Evolutionary conservation across 2,113 vertebrate genomes (phyloP), one percentile per base, ranked within the genome.

Genomic region (Archocentrus centrarchus): DNA sequence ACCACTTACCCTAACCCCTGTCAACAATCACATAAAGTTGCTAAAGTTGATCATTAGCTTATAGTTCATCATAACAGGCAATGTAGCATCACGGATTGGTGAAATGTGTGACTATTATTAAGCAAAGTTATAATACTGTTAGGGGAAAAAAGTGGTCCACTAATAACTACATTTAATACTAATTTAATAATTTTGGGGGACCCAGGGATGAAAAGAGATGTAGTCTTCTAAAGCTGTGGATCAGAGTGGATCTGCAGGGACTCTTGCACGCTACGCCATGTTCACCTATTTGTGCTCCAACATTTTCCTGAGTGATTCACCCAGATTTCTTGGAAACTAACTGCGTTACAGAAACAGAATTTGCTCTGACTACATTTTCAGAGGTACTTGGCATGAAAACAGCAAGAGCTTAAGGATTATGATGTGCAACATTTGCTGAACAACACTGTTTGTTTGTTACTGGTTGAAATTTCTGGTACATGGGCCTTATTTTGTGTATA

Each of bases 341-440:
- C 44, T 32, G 66, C 66, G 20, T 32, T 32, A 53, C 44, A n/a
- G 66, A 53, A 73, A 20, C 44, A 73, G 66, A 53, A 73, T 17
- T 73, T 73, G 44, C 66, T 53, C 44, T 53, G 15, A 70, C 44
- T 53, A 7, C 30, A 24, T 50, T 20, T 20, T 70, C 24, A 3
- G 66, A 18, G 44, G 66, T 11, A 4, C 10, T 53, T 70, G 66
- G 66, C 44, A 32, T 32, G 66, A 18, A 53, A 53, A 53, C 6
- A 32, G 66, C 66, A 73, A 73, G 44, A 53, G 66, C 44, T 73
- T 73, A 53, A 32, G 53, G 66, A 73, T 73, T 53, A 70, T 11
- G 17, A 70, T 32, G 24, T 50, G 66, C 44, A 50, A 70, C 44
- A 50, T 47, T 47, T 50, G 15, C 22, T 20, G 47, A 70, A 50